A percentile compares a stretch with the other conserved stretches of the same genome.
Evolutionary conservation across 2,888 invertebrate species (phyloP).

Genomic region (Ectemnius continuus): DNA sequence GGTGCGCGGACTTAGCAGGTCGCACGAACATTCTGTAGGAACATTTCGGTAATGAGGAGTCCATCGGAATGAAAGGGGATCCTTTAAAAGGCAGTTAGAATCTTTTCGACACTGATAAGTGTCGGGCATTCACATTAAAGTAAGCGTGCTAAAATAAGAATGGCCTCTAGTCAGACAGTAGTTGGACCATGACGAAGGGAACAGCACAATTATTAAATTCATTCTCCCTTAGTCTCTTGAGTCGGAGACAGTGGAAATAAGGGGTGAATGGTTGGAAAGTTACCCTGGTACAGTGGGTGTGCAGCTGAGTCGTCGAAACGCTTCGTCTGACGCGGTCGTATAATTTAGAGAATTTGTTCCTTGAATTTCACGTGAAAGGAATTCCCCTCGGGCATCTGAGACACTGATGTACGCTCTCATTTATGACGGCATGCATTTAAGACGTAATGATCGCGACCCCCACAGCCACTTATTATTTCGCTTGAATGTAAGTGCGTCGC

Average conservation of each 20-base stretch:
- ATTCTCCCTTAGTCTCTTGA: not conserved
- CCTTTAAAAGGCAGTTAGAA: too few relatives aligned
- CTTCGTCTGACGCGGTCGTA: constrained; percentile 17
- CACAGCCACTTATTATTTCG: not conserved
- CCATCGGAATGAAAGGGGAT: too few relatives aligned
- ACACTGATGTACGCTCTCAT: constrained; percentile 9
- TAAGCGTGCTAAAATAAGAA: too few relatives aligned
- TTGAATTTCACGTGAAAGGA: constrained; percentile 22
- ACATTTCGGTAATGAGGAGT: too few relatives aligned
- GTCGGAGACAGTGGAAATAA: not conserved
- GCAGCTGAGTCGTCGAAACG: constrained; percentile 13
- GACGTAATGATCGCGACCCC: constrained; percentile 8
- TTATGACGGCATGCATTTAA: constrained; percentile 10
- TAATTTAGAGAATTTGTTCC: constrained; percentile 35
- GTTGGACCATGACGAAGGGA: not conserved
- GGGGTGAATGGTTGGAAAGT: constrained; percentile 14
- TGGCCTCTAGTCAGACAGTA: not conserved
- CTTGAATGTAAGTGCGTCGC: not conserved
- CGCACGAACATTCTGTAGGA: too few relatives aligned
- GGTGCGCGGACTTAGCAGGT: too few relatives aligned
- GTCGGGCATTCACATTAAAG: too few relatives aligned
- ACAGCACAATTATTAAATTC: constrained; percentile 26
- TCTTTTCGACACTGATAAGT: too few relatives aligned
- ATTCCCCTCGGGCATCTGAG: not conserved
- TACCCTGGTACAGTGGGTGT: not conserved